A percentile compares a stretch with the other conserved stretches of the same genome.
Conservation (phyloP, 2,113 vertebrate species). For the Scophthalmus maximus region DNA sequence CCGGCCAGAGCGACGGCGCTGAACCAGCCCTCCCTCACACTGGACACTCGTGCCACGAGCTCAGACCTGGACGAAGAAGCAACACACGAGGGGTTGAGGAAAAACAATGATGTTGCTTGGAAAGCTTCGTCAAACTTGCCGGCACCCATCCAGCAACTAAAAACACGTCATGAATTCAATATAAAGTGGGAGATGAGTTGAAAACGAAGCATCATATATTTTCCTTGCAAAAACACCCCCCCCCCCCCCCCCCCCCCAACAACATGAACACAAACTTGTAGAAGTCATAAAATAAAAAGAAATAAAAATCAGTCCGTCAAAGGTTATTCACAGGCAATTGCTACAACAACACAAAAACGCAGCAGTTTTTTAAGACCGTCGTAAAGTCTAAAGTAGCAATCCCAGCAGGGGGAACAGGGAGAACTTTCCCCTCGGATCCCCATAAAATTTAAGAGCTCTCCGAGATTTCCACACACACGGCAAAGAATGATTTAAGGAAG, state of each 20-base stretch:
- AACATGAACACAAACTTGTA: not conserved
- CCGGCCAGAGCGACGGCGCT: slow-evolving; percentile 57
- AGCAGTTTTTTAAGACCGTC: slow-evolving; percentile 7
- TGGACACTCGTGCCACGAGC: slow-evolving; percentile 76
- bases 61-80: slow-evolving; percentile 77
- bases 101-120: not conserved
- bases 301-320: slow-evolving; percentile 10
- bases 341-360: slow-evolving; percentile 22
- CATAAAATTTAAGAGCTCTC: slow-evolving; percentile 20
- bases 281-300: slow-evolving; percentile 1
- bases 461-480: slow-evolving; percentile 17
- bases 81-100: not conserved
- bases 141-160: not conserved
- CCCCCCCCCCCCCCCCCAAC: too few relatives aligned
- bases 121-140: not conserved
- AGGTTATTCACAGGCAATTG: not conserved
- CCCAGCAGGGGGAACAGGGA: slow-evolving; percentile 6
- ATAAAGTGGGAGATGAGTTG: not conserved
- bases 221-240: not conserved
- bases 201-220: not conserved
- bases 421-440: slow-evolving; percentile 12
- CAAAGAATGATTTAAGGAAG: slow-evolving; percentile 36
- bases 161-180: not conserved
- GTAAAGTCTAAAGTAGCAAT: not conserved
- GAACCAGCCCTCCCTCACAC: slow-evolving; percentile 86